A percentile compares a stretch with the other conserved stretches of the same genome.
phyloP scores from a whole-genome alignment of 2,797 vertebrate genomes.

The Sitta carolinensis region DNA sequence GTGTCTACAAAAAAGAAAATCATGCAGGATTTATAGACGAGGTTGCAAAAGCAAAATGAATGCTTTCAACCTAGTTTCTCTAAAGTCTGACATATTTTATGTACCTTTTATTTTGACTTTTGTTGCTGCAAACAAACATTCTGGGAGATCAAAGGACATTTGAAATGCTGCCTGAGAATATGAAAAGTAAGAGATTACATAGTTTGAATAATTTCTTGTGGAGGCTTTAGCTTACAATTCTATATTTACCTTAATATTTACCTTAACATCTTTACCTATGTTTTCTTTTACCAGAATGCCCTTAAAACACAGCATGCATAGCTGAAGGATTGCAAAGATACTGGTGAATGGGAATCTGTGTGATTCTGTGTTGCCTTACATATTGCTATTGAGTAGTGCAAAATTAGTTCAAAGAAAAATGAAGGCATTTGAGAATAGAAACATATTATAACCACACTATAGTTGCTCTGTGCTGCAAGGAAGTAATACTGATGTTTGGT shows the following conservation, averaged over 20 bases:
- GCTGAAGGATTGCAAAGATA: background rate
- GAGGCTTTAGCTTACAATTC: background rate
- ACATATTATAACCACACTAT: background rate
- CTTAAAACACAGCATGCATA: background rate
- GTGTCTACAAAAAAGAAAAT: slow-evolving; percentile 25
- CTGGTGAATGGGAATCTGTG: background rate
- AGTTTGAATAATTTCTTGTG: background rate
- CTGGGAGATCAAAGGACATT: background rate
- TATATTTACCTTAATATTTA: background rate
- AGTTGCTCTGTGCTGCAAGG: background rate
- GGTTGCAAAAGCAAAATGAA: background rate
- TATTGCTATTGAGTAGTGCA: background rate
- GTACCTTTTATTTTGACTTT: background rate
- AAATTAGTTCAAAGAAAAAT: slow-evolving; percentile 18
- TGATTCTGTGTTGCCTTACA: background rate
- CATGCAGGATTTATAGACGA: background rate
- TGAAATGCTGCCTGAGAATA: background rate
- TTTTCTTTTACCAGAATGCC: background rate
- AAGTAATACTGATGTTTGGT: background rate
- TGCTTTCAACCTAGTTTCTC: background rate
- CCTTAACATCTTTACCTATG: background rate
- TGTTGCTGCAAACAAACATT: background rate
- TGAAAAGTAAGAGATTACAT: background rate
- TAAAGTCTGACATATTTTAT: background rate
- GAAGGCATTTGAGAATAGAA: background rate